Evolutionary conservation across 1,140 invertebrate genomes (phyloP), one percentile per base, ranked within the genome.

Genomic region (Elymnias hypermnestra): DNA sequence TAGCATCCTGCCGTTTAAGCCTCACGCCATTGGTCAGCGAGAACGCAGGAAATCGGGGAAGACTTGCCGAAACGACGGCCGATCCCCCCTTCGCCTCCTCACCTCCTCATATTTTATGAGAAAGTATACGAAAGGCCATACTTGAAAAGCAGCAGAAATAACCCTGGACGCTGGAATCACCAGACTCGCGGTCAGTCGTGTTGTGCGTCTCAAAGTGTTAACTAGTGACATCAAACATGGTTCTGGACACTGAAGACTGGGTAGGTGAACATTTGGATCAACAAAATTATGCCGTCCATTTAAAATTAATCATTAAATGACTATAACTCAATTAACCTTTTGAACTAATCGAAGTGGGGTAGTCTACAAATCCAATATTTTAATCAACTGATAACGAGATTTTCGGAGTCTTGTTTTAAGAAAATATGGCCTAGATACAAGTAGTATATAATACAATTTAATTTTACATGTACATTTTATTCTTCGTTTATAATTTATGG

Each of bases 191-290:
- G 72, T 57, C 81, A 84, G 81, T 84, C 78, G 81, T 84, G 81
- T 84, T 83, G 78, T 84, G 81, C 78, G 77, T 82, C 78, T 83
- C 78, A 82, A 57, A 82, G 81, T 83, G 81, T 58, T 85, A 79
- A 76, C 78, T 71, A 83, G 82, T 85, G 82, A 83, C 58, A 74
- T 73, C 64, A 66, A 79, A 72, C 64, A 85, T 85, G 82, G 82
- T 72, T 79, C 81, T 84, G 71, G 77, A 84, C 57, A 84, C 81
- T 55, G 75, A 83, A 83, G 78, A 85, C 61, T 85, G 82, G 82
- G 82, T 85, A 82, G 72, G 82, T 82, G 56, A 23, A 45, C 8
- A 22, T 31, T 43, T 41, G 18, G 44, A 39, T 5, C 3, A 12
- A 19, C 13, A 5, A 37, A 29, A 5, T 8, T 1, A 38, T 37